Evolutionary conservation across 64 coral and sea anemone species (phyloP).

Genomic region (Hydrozoanthus tunicans): DNA sequence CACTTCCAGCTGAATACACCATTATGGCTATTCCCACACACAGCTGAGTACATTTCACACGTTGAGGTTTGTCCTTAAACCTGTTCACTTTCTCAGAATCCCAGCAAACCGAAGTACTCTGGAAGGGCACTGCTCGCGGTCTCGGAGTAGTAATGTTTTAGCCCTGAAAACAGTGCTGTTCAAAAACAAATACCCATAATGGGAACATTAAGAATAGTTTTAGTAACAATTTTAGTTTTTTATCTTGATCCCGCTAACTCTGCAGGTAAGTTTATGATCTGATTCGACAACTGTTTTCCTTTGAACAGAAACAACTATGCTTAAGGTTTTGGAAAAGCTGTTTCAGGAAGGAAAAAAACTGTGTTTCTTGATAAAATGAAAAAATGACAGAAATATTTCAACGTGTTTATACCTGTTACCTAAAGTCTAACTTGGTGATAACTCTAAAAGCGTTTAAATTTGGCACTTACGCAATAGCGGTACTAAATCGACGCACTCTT

Average conservation of each 20-base stretch:
- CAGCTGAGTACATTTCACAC: conserved; percentile 35
- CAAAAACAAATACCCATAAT: conserved; percentile 16
- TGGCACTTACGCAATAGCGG: no score
- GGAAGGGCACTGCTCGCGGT: not conserved
- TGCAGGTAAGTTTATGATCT: conserved; percentile 11
- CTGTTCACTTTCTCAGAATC: conserved; percentile 40
- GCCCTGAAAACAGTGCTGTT: not conserved
- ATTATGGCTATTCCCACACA: not conserved
- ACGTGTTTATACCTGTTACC: no score
- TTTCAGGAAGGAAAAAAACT: no score
- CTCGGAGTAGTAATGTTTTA: conserved; percentile 24
- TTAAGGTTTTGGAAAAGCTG: not conserved
- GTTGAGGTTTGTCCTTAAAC: conserved; percentile 20
- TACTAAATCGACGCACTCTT: no score
- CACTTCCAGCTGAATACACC: conserved; percentile 24
- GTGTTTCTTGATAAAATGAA: no score
- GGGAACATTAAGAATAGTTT: not conserved
- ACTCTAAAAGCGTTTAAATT: no score
- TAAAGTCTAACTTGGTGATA: no score
- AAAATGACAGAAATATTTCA: no score
- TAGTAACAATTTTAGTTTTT: conserved; percentile 29
- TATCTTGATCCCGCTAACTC: conserved; percentile 12
- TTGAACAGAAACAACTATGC: no score
- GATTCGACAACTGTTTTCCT: not conserved
- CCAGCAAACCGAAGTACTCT: conserved; percentile 23